Conservation (phyloP, 2,797 vertebrate genomes). For the Megalops cyprinoides region DNA sequence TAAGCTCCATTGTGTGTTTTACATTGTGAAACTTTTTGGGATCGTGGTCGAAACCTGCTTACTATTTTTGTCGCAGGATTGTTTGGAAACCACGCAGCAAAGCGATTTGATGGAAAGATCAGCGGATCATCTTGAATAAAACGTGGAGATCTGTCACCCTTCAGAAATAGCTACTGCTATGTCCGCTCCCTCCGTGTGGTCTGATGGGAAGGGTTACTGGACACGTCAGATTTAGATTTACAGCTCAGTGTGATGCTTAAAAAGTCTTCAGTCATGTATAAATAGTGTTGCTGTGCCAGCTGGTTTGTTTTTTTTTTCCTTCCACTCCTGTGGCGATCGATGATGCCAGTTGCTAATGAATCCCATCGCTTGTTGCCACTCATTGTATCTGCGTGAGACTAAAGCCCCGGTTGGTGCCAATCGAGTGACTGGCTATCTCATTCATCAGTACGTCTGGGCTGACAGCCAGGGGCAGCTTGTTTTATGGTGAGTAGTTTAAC, state of each 20-base stretch:
- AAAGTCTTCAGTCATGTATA: conserved; percentile 57
- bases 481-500: conserved; percentile 51
- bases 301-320: conserved; percentile 30
- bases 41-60: background rate
- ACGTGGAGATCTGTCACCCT: background rate
- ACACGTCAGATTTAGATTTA: conserved; percentile 36
- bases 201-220: conserved; percentile 14
- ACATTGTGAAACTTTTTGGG: background rate
- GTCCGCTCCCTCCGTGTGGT: conserved; percentile 11
- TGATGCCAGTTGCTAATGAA: conserved; percentile 24
- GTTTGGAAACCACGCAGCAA: background rate
- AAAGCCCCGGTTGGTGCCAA: conserved; percentile 42
- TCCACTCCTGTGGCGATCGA: conserved; percentile 3
- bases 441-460: conserved; percentile 42
- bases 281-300: conserved; percentile 41
- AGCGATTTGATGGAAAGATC: background rate
- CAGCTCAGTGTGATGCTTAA: conserved; percentile 34
- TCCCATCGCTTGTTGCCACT: conserved; percentile 29
- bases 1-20: background rate
- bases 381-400: conserved; percentile 36
- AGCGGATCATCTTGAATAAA: background rate
- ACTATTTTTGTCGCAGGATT: background rate
- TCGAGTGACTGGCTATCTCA: conserved; percentile 32
- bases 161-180: conserved; percentile 16
- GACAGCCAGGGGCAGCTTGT: conserved; percentile 43